phyloP scores from a whole-genome alignment of 2,888 invertebrate species.

The Enoplolaimus lenunculus region DNA sequence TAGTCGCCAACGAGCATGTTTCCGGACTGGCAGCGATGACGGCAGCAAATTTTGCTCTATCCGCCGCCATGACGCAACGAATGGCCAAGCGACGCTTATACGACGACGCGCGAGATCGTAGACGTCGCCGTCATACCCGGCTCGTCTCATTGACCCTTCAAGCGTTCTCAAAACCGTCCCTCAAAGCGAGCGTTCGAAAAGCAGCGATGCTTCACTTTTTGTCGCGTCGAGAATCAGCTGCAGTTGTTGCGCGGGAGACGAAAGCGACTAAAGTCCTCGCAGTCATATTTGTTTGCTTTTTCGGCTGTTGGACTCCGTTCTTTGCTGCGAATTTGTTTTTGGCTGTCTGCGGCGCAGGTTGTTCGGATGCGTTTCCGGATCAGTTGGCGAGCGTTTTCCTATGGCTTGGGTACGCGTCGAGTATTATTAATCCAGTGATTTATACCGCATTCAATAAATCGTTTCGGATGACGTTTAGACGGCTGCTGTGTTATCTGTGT shows the following conservation, averaged over 20 bases:
- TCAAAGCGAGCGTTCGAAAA: background rate
- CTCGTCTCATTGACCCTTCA: too few species aligned
- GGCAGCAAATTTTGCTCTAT: background rate
- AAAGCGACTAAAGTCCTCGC: constrained; percentile 90
- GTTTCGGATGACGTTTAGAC: constrained; percentile 74
- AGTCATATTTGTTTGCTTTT: constrained; percentile 83
- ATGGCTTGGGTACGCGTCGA: constrained; percentile 84
- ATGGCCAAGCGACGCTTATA: background rate
- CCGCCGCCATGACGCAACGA: background rate
- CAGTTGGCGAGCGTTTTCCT: constrained; percentile 70
- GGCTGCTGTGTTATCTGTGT: too few species aligned
- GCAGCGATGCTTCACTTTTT: constrained; percentile 3
- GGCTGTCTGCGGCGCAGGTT: constrained; percentile 60
- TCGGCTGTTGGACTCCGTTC: constrained; percentile 87
- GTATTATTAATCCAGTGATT: constrained; percentile 86
- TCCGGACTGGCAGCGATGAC: constrained; percentile 5
- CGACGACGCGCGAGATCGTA: background rate
- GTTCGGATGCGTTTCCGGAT: constrained; percentile 51
- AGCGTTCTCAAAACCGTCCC: too few species aligned
- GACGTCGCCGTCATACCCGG: constrained; percentile 1
- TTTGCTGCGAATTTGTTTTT: constrained; percentile 73
- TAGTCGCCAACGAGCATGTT: too few species aligned
- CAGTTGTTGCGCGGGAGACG: constrained; percentile 50
- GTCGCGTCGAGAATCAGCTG: background rate
- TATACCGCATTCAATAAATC: constrained; percentile 89